Base-by-base conservation (phyloP, 2,113 vertebrate genomes). In the Nothocercus nigrocapillus region DNA sequence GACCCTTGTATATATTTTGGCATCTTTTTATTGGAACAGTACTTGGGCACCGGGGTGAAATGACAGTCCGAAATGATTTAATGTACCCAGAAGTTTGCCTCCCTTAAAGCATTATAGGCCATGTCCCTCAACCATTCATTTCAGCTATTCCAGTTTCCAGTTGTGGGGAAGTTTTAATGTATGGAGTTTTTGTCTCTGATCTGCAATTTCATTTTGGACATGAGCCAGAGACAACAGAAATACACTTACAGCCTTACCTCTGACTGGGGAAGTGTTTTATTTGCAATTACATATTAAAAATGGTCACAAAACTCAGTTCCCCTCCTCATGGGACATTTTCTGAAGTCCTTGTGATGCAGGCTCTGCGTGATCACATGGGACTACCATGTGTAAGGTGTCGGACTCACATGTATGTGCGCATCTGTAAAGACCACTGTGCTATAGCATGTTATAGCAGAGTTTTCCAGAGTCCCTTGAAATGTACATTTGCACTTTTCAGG, bases 311-410 rank as follows among this genome's bases (percentile, higher is more conserved):
- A 3, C 36, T 20, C 27, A 54, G 19, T 61, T 91, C 16, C 63
- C 18, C 67, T 54, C 22, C 44, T 59, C 11, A 2, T 47, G 28
- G 28, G 14, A 40, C 18, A 5, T 15, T 44, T 82, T 45, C 40
- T 36, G 30, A 74, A 53, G 11, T 77, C 68, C 32, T 45, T 45
- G 18, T 67, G 72, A 20, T 44, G 27, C 61, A 84, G 24, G 27
- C 1, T 67, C 68, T 66, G 51, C 62, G 38, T 42, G 32, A 30
- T 32, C 5, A 2, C 0, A 0, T 22, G 42, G 4, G 8, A 82
- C 7, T 0, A 0, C 51, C 38, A 13, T 11, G 32, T 14, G 22
- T 20, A 56, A 36, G 1, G 19, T 6, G 5, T 18, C 17, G 44
- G 49, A 67, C 32, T 53, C 54, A 5, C 20, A n/a, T 19, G 21